Conservation (phyloP, 2,888 invertebrate genomes). For the Nomada fucata region DNA sequence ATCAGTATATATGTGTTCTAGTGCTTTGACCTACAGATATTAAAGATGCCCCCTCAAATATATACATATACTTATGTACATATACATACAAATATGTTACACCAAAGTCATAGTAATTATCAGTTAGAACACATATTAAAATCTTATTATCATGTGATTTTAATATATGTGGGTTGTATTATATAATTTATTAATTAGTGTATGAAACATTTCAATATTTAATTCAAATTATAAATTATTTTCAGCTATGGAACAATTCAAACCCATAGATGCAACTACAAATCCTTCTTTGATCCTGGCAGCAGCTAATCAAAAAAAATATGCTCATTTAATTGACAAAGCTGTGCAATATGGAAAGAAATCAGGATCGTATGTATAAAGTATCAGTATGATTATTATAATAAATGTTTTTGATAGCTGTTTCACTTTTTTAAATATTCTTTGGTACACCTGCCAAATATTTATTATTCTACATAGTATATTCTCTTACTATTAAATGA, state of each 20-base stretch:
- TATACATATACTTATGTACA: background rate
- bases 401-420: conserved; percentile 1
- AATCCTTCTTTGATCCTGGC: conserved; percentile 98
- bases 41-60: conserved; percentile 24
- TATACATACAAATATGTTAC: background rate
- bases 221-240: conserved; percentile 3
- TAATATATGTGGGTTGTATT: background rate
- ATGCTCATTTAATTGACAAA: conserved; percentile 94
- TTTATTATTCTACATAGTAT: conserved; percentile 6
- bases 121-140: no score
- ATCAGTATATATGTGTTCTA: conserved; percentile 10
- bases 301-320: conserved; percentile 97
- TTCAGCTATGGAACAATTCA: conserved; percentile 97
- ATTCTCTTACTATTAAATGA: background rate
- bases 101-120: background rate
- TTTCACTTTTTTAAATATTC: conserved; percentile 1
- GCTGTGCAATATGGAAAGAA: conserved; percentile 94
- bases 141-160: background rate
- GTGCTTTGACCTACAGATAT: conserved; percentile 32
- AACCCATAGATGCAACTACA: conserved; percentile 99
- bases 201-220: background rate
- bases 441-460: background rate
- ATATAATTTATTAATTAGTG: background rate
- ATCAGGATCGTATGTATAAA: conserved; percentile 86
- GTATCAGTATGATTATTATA: background rate